Evolutionary conservation across 2,888 invertebrate genomes (phyloP), one percentile per base, ranked within the genome.

Genomic region (Mesorhabditis spiculigera): DNA sequence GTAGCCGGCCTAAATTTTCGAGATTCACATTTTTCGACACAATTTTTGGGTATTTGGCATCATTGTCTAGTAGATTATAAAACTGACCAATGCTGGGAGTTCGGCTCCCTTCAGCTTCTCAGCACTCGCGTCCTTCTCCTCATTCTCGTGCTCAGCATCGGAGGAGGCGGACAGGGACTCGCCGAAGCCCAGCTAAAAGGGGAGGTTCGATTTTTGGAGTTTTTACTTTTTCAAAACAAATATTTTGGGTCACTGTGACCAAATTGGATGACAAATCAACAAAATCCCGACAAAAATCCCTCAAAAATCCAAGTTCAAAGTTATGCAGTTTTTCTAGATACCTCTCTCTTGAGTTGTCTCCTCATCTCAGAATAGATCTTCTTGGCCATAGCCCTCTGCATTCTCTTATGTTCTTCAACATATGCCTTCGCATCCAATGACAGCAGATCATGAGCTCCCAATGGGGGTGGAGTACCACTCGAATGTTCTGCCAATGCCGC

Each of bases 261-360:
- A 28, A 28, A 28, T 28, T 28, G 28, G 28, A 28, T 28, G 1
- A 3, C 28, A 28, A 28, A 28, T 3, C 3, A 28, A 28, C 28
- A 28, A 28, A 50, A 28, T 28, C 28, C 28, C 3, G 3, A 28
- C 28, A 3, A 28, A 28, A 28, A 28, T 28, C 3, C 28, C 28
- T 28, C 28, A 50, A 50, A 50, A 3, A 50, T 50, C n/a, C 1
- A 50, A 50, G 3, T n/a, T 50, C 3, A n/a, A 50, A 13, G n/a
- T 10, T 50, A n/a, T 50, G 10, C n/a, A 50, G 8, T 13, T 13
- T n/a, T 50, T 50, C n/a, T 50, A n/a, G 10, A 10, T 50, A 50
- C 58, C 58, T 50, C 58, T 50, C 58, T 50, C 58, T 50, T 50
- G 8, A 50, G 8, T 50, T 50, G 58, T 50, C n/a, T 50, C n/a